Evolutionary conservation across 2,888 invertebrate species (phyloP), one percentile per base, ranked within the genome.

Genomic region (Quadroppia sp.): DNA sequence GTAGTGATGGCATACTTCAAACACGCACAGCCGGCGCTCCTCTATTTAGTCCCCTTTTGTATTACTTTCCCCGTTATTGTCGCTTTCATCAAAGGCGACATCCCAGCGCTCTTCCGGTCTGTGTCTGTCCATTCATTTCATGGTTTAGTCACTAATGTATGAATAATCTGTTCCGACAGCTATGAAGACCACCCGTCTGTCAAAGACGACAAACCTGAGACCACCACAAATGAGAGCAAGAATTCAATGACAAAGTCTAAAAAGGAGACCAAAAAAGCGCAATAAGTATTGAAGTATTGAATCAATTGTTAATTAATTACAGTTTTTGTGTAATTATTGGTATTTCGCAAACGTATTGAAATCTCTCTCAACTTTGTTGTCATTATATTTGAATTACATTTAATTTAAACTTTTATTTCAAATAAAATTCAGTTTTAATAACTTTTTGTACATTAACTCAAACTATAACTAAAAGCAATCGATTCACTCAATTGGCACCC

Each of bases 1-100:
- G 88, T 92, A 79, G 92, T 99, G 76, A 98, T 99, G 96, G 96
- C 98, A 85, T 86, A 94, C 78, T 99, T 95, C 85, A 94, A 95
- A 83, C 97, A 96, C 85, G 97, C 97, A 30, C 85, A 99, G 86
- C 99, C 99, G 0, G 99, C 99, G 72, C 86, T 99, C 75, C 85
- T 99, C 80, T 99, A 99, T 84, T 86, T 99, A 77, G 99, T 99
- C 76, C 99, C 99, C 7, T 92, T 94, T 17, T 99, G 99, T 83
- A 86, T 97, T 79, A 92, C 90, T 77, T 90, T 93, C 50, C 99
- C 99, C 20, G 83, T 96, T 36, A 81, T 89, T n/a, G 84, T 97
- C 17, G 97, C 98, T 13, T 83, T 94, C 50, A 82, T 95, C 45
- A 89, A 90, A 80, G 98, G 98, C 30, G 98, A 99, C 81, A 84